Evolutionary conservation across 1,140 invertebrate species (phyloP), one percentile per base, ranked within the genome.

Genomic region (Holcopasites calliopsidis): DNA sequence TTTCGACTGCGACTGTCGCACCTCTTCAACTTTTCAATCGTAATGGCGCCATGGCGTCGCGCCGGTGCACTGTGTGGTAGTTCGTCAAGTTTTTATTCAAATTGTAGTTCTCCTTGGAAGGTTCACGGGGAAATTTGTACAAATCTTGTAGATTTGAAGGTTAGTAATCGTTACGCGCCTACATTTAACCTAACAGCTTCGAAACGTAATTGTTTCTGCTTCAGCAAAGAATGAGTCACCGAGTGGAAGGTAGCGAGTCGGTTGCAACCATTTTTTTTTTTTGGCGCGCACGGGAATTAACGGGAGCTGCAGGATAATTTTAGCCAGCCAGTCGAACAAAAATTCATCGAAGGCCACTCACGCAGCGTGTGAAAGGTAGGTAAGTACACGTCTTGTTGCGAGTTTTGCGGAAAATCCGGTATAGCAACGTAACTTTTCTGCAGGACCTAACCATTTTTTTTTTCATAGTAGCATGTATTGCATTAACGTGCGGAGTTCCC

Each of bases 381-480:
- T 13, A 49, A 57, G 71, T 49, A 38, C 21, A 16, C 3, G 42
- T 33, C 49, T 52, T 28, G n/a, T n/a, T n/a, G 60, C 65, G 23
- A 35, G 26, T n/a, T 50, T 78, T 60, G 65, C 31, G 81, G 81
- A 49, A 83, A 66, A 75, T 38, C 79, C 81, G 28, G 31, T 79
- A 80, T 49, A 76, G 82, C 79, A 82, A 49, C 62, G 18, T 23
- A 58, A n/a, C n/a, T n/a, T n/a, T n/a, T n/a, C n/a, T n/a, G 23
- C 28, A 18, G 26, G 7, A 21, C 28, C 40, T 47, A 13, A 11
- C 18, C 16, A 3, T 60, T n/a, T n/a, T n/a, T n/a, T n/a, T n/a
- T n/a, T n/a, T n/a, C n/a, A n/a, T n/a, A n/a, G n/a, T n/a, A n/a
- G n/a, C n/a, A n/a, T n/a, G n/a, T n/a, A n/a, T n/a, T n/a, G n/a